Base-by-base conservation (phyloP, 2,797 vertebrate genomes). In the Ceyx erithaca region DNA sequence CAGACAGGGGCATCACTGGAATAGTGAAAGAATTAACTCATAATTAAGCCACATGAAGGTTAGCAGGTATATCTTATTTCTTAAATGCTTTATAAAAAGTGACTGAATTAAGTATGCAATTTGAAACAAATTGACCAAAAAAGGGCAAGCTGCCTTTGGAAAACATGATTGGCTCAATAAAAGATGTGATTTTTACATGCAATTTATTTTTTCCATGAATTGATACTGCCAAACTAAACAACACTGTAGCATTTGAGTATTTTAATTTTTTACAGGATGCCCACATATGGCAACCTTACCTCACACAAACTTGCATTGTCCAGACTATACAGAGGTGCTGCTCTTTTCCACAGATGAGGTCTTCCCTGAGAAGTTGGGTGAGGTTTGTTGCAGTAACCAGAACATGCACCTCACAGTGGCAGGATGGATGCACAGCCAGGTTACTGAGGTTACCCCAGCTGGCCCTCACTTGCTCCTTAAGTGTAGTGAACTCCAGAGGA, bases 141-240 rank as follows among this genome's bases (percentile, higher is more conserved):
- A 8, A 70, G 33, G 79, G 54, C 70, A 75, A 7, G 31, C 67
- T 52, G 63, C 78, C 64, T 81, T 69, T 76, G 92, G 78, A 84
- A 76, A 76, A 77, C 0, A 0, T 13, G 33, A 68, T 57, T 87
- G 75, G 58, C 55, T 94, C 57, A 96, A 96, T 95, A 96, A 96
- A 96, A 33, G 13, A 20, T 0, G 1, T 37, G 18, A 62, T 37
- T 85, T 82, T 82, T 40, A 63, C 71, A 54, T 22, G 55, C 68
- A 43, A 46, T 45, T 87, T 33, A 30, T 51, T 70, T 88, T 71
- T 68, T 95, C 78, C n/a, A 18, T 72, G 48, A 67, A 31, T 37
- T 14, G 21, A 14, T 33, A 4, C 30, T 79, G 58, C 37, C 46
- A 37, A 40, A 49, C 22, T 22, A 17, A 62, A 0, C 2, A 12